These are phyloP conservation scores for Phytoseiulus persimilis DNA, from an alignment of 2,888 invertebrate species.

Conservation along the genomic window DNA sequence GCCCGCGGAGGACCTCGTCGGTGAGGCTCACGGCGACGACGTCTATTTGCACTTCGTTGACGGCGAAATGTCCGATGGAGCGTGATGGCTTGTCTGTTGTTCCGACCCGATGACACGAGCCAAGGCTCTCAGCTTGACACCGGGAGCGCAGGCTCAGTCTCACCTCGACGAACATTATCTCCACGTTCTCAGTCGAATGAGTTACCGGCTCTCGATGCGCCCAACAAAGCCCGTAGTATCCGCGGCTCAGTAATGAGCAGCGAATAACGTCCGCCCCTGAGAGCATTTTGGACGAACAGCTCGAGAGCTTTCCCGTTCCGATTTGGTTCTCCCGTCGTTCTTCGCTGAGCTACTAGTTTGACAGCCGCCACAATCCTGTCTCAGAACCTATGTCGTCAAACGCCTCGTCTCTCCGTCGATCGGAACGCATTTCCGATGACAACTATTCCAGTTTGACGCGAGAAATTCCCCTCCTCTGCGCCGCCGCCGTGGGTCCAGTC, in stretches of 20 bases:
- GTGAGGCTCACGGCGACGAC: not conserved
- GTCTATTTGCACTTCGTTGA: not conserved
- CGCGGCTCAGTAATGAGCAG: too few relatives aligned
- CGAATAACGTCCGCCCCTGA: too few relatives aligned
- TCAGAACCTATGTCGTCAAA: too few relatives aligned
- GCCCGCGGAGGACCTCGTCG: not conserved
- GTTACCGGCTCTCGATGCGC: not conserved
- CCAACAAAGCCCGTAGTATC: not conserved
- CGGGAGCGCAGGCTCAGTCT: not conserved
- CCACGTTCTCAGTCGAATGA: not conserved
- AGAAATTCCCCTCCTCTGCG: not conserved
- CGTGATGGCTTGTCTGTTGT: conserved; percentile 5
- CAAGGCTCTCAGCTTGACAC: not conserved
- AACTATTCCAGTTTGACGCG: not conserved
- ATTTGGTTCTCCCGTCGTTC: too few relatives aligned
- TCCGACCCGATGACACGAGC: not conserved
- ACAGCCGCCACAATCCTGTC: too few relatives aligned
- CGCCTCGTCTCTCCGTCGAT: too few relatives aligned
- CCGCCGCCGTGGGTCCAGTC: not conserved
- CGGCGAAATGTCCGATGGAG: not conserved
- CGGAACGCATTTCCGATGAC: too few relatives aligned
- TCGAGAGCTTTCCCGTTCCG: too few relatives aligned
- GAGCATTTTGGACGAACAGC: too few relatives aligned
- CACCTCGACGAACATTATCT: not conserved
- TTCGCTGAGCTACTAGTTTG: too few relatives aligned